Evolutionary conservation across 1,140 invertebrate species (phyloP).

Genomic region (Aphelinus atriplicis): DNA sequence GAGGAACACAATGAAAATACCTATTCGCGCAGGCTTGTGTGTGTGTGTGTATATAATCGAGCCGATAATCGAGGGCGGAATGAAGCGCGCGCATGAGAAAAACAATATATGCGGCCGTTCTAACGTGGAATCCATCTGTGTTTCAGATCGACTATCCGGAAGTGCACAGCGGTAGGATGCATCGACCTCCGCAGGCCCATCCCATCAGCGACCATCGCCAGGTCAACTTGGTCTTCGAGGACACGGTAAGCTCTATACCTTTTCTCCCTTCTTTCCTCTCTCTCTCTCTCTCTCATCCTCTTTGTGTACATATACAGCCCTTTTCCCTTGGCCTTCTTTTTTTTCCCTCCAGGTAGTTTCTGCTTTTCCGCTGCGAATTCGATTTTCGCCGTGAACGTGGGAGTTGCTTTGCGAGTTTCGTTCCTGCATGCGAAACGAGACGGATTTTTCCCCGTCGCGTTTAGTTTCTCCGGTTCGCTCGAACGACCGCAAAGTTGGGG

Average conservation of each 20-base stretch:
- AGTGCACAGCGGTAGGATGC: conserved; percentile 70
- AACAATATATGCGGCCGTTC: too few relatives aligned
- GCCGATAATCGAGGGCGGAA: too few relatives aligned
- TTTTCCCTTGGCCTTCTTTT: too few relatives aligned
- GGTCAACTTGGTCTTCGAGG: conserved; percentile 72
- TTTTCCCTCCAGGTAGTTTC: too few relatives aligned
- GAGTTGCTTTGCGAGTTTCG: too few relatives aligned
- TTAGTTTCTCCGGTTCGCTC: too few relatives aligned
- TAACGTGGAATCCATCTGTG: conserved; percentile 4
- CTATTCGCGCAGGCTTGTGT: not conserved
- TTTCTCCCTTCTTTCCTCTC: conserved; percentile 6
- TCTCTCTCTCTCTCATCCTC: conserved; percentile 31
- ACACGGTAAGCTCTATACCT: conserved; percentile 65
- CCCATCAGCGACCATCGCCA: conserved; percentile 68
- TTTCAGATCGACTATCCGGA: conserved; percentile 85
- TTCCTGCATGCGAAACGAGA: too few relatives aligned
- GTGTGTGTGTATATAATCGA: not conserved
- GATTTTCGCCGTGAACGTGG: too few relatives aligned
- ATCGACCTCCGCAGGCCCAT: conserved; percentile 66
- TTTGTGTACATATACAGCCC: not conserved
- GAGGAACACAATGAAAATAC: not conserved
- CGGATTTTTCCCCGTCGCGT: too few relatives aligned
- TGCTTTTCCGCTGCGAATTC: too few relatives aligned
- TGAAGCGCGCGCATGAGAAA: too few relatives aligned
- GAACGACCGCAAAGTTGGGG: too few relatives aligned